Evolutionary conservation across 2,113 vertebrate genomes (phyloP), one percentile per base, ranked within the genome.

Genomic region (Miniopterus natalensis): DNA sequence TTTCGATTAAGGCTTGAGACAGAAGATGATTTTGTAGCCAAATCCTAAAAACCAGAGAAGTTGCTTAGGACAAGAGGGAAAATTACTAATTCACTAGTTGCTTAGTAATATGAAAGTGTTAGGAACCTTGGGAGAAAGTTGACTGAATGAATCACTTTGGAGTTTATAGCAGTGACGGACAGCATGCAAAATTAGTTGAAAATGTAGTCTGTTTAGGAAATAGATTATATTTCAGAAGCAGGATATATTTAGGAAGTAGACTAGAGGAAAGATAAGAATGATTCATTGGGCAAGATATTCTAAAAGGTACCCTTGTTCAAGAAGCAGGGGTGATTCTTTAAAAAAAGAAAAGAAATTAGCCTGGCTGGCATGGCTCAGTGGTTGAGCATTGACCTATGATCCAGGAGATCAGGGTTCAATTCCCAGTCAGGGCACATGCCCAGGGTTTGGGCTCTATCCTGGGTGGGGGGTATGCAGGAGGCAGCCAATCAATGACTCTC

Each of bases 11-110:
- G 61, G 29, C n/a, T 78, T 86, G 29, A 68, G 13, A 61, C 59
- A 66, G 11, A 84, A 63, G 31, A 51, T 90, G 59, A 29, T 74
- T 96, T 65, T 96, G 51, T 80, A 92, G n/a, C 20, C 90, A 42
- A 78, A 77, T 79, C n/a, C 8, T 88, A 65, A 87, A 45, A 8
- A 71, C 40, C 71, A 87, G 68, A 87, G 9, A 61, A 79, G n/a
- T 57, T 0, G 9, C 10, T 55, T 15, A 40, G 20, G 18, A 65
- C 78, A 84, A 42, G 49, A 84, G 29, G 42, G 59, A 45, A 31
- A 68, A 51, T 59, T 63, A 49, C 25, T 65, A 61, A 47, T 55
- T 92, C 70, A 70, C 27, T 80, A 66, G 70, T 51, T 81, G 12
- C 27, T 61, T 25, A 40, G 20, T 61, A 20, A 21, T 65, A 9